Evolutionary conservation across 2,888 invertebrate genomes (phyloP), one percentile per base, ranked within the genome.

Genomic region (Synanthedon formicaeformis): DNA sequence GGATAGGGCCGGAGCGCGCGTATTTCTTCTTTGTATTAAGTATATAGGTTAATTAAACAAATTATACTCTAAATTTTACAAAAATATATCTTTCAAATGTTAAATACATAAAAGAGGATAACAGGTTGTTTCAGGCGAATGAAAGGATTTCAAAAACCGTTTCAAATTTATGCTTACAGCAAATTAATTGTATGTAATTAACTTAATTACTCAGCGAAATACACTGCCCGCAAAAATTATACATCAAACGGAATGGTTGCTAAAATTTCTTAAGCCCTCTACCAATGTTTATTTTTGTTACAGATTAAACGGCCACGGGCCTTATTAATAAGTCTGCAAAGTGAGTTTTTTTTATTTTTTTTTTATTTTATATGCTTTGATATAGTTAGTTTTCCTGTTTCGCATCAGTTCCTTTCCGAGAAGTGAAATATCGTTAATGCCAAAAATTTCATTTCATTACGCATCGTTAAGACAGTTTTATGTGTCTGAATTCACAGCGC

Each of bases 251-350:
- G 45, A 12, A 45, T 45, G 34, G 34, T 34, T 48, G 49, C 52
- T 56, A 51, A 50, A 54, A 34, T 23, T 56, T 53, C 48, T 41
- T 54, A 50, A 34, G 12, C 52, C 54, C 54, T n/a, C n/a, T 50
- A 50, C 18, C 45, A 49, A 52, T 60, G 58, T 66, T 63, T 60
- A 55, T 62, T 64, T 66, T 63, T 57, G 55, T 62, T 58, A 34
- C 66, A 65, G 67, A 58, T 60, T 55, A 57, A 56, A 54, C 51
- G 54, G 51, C 51, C 52, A 51, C 45, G 45, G 18, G 18, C n/a
- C n/a, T n/a, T n/a, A 52, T 14, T 41, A 45, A 50, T 53, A 50
- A 48, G 0, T 45, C 45, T 18, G 52, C 50, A 57, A 49, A 57
- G 51, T 53, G 54, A 56, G 23, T 48, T 53, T 51, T 51, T 49